These are phyloP conservation scores for Rhamphomyia laevipes DNA, from an alignment of 2,888 invertebrate species.

Conservation along the genomic window DNA sequence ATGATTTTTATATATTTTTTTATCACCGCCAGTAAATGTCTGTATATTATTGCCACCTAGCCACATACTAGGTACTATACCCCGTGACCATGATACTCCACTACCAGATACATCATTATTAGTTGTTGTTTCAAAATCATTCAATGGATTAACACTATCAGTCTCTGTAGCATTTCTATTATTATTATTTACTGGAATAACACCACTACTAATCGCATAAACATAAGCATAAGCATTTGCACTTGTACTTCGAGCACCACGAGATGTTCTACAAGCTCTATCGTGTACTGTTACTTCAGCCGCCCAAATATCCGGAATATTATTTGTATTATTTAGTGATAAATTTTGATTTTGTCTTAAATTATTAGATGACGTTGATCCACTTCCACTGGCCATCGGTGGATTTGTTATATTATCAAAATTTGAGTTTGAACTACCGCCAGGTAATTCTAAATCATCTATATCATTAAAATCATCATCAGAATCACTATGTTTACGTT, in stretches of 20 bases:
- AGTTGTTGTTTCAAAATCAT: background rate
- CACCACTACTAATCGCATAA: slow-evolving; percentile 36
- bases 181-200: slow-evolving; percentile 23
- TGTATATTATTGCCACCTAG: slow-evolving; percentile 11
- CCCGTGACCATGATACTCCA: background rate
- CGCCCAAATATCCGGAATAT: slow-evolving; percentile 36
- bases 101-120: background rate
- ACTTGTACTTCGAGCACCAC: slow-evolving; percentile 23
- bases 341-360: too few relatives aligned
- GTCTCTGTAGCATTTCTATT: background rate
- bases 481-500: slow-evolving; percentile 21
- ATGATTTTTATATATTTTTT: slow-evolving; percentile 43
- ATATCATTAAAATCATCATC: slow-evolving; percentile 7
- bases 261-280: slow-evolving; percentile 29
- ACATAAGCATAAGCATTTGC: slow-evolving; percentile 34
- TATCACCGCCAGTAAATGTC: slow-evolving; percentile 1
- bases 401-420: too few relatives aligned
- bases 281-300: slow-evolving; percentile 36
- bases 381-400: background rate
- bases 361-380: background rate
- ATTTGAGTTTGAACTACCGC: too few relatives aligned
- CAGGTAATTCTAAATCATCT: too few relatives aligned
- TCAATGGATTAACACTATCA: background rate
- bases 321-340: background rate
- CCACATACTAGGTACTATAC: slow-evolving; percentile 2